Evolutionary conservation across 2,888 invertebrate genomes (phyloP).

Genomic region (Neocrepidodera transversa): DNA sequence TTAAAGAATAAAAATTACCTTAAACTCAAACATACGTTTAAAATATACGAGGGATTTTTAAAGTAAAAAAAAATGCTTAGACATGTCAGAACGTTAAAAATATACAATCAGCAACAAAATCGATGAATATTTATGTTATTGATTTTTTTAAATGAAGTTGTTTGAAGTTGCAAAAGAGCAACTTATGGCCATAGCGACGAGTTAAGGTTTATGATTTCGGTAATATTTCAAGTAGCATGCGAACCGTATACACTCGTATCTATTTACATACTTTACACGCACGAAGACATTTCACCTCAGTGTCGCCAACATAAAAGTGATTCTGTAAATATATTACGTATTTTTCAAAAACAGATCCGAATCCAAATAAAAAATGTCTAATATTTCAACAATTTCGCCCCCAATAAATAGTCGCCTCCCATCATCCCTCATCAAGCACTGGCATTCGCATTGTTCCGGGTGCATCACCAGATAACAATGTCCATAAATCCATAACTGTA

Average conservation of each 20-base stretch:
- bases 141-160: too few relatives aligned
- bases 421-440: slow-evolving; percentile 44
- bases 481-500: slow-evolving; percentile 55
- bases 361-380: too few relatives aligned
- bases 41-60: too few relatives aligned
- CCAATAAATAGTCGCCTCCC: slow-evolving; percentile 38
- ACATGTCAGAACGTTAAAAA: too few relatives aligned
- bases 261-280: slow-evolving; percentile 57
- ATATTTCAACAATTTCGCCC: neutral
- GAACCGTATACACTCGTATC: neutral
- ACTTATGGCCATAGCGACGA: neutral
- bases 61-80: too few relatives aligned
- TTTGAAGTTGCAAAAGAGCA: neutral
- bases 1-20: too few relatives aligned
- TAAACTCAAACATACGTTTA: too few relatives aligned
- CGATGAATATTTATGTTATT: too few relatives aligned
- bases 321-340: slow-evolving; percentile 15
- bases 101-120: too few relatives aligned
- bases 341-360: too few relatives aligned
- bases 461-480: slow-evolving; percentile 47
- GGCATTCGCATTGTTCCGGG: slow-evolving; percentile 42
- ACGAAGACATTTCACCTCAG: slow-evolving; percentile 53
- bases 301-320: slow-evolving; percentile 56
- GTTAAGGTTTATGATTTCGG: neutral
- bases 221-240: slow-evolving; percentile 8